phyloP scores from a whole-genome alignment of 2,797 vertebrate genomes.

The Chaenodraco wilsoni region DNA sequence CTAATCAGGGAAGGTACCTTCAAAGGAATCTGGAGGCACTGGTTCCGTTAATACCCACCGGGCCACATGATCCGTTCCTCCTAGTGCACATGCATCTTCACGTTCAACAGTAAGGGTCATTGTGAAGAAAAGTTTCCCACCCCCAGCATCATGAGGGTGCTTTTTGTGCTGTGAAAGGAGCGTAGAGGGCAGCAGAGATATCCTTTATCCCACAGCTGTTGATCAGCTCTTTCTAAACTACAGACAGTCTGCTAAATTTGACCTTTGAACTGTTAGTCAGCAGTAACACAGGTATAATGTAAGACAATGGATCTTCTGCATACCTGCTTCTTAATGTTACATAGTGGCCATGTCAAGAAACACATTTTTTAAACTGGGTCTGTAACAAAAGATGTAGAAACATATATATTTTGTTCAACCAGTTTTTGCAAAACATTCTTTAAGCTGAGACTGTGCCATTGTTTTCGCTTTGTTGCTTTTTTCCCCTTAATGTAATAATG shows the following conservation, averaged over 20 bases:
- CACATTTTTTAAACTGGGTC: background rate
- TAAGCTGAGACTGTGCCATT: background rate
- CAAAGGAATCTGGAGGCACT: constrained; percentile 19
- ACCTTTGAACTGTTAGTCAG: background rate
- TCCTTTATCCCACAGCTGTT: constrained; percentile 43
- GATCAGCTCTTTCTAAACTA: constrained; percentile 4
- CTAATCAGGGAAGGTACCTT: constrained; percentile 15
- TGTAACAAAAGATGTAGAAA: background rate
- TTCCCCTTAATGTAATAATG: background rate
- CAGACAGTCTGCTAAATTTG: constrained; percentile 10
- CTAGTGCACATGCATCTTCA: constrained; percentile 27
- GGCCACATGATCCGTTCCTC: constrained; percentile 41
- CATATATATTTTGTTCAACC: background rate
- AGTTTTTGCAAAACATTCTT: constrained; percentile 14
- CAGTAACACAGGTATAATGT: constrained; percentile 1
- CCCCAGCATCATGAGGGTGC: constrained; percentile 18
- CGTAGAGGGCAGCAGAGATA: background rate
- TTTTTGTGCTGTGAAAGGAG: constrained; percentile 47
- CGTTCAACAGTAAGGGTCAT: constrained; percentile 61
- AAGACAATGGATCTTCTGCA: background rate
- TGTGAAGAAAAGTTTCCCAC: constrained; percentile 68
- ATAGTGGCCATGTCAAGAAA: background rate
- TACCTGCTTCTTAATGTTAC: background rate
- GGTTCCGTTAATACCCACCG: constrained; percentile 6
- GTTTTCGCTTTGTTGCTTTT: constrained; percentile 7